Evolutionary conservation across 2,888 invertebrate species (phyloP).

Genomic region (Cheiracanthium punctorium): DNA sequence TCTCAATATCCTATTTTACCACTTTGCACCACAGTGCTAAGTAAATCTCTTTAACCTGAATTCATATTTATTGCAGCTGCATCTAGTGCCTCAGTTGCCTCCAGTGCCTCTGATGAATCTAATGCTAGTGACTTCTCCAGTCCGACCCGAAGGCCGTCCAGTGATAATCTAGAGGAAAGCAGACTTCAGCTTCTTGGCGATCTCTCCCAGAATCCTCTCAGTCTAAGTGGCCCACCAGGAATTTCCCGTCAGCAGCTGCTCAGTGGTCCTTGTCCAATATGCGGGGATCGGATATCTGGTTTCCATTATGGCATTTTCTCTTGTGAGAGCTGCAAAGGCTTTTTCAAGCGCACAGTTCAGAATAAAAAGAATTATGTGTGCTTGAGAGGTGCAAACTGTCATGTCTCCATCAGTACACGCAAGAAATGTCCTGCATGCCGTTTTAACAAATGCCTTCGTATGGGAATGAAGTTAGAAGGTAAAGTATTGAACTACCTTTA

Average conservation of each 20-base stretch:
- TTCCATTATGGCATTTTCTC: conserved; percentile 99
- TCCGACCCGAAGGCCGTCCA: conserved; percentile 69
- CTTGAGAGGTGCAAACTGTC: conserved; percentile 90
- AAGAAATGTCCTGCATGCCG: conserved; percentile 98
- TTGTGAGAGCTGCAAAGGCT: conserved; percentile 98
- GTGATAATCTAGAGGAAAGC: conserved; percentile 63
- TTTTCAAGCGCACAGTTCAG: conserved; percentile 98
- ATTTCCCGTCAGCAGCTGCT: conserved; percentile 72
- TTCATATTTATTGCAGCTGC: conserved; percentile 35
- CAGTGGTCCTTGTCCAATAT: conserved; percentile 92
- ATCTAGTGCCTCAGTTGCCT: conserved; percentile 71
- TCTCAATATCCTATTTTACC: background rate
- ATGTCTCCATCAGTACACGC: conserved; percentile 92
- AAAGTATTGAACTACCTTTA: conserved; percentile 66
- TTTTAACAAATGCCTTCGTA: conserved; percentile 94
- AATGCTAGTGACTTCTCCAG: conserved; percentile 71
- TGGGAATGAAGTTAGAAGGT: conserved; percentile 98
- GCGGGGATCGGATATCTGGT: conserved; percentile 95
- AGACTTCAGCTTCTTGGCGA: conserved; percentile 53
- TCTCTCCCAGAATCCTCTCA: conserved; percentile 59
- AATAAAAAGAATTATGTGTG: conserved; percentile 98
- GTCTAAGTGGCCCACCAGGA: conserved; percentile 62
- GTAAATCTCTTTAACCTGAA: too few relatives aligned
- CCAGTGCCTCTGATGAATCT: conserved; percentile 72
- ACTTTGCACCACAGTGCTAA: too few relatives aligned